Conservation (phyloP, 2,888 invertebrate species). For the Drosophila yooni region DNA sequence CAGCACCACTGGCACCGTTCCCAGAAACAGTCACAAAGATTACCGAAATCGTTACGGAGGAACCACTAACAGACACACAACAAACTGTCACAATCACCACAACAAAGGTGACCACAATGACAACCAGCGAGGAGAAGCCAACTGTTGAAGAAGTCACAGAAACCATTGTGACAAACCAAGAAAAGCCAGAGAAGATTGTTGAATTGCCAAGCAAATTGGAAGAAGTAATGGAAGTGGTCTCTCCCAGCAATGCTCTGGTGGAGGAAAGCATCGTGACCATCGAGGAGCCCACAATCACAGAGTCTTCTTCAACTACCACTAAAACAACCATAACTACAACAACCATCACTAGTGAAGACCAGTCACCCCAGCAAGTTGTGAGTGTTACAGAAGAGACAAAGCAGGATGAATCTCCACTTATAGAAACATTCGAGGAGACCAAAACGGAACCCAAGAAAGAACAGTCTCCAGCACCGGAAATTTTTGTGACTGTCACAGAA, state of each 20-base stretch:
- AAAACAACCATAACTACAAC: slow-evolving; percentile 1
- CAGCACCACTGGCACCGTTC: slow-evolving; percentile 66
- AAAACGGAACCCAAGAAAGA: slow-evolving; percentile 13
- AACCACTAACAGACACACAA: slow-evolving; percentile 48
- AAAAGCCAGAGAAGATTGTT: slow-evolving; percentile 9
- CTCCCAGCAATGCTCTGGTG: slow-evolving; percentile 4
- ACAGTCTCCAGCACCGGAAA: not conserved
- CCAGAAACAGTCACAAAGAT: slow-evolving; percentile 15
- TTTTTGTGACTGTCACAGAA: slow-evolving; percentile 6
- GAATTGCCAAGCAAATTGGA: slow-evolving; percentile 31
- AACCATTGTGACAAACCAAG: slow-evolving; percentile 23
- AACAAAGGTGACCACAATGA: slow-evolving; percentile 59
- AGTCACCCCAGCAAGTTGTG: slow-evolving; percentile 32
- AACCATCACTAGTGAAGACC: slow-evolving; percentile 39
- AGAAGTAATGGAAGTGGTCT: slow-evolving; percentile 9
- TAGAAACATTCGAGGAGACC: slow-evolving; percentile 14
- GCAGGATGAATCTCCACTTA: not conserved
- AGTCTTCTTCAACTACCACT: slow-evolving; percentile 13
- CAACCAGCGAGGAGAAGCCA: slow-evolving; percentile 37
- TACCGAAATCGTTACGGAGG: slow-evolving; percentile 43
- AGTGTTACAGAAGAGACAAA: slow-evolving; percentile 24
- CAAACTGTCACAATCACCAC: slow-evolving; percentile 53
- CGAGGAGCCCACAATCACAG: slow-evolving; percentile 57
- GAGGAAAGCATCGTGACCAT: slow-evolving; percentile 48
- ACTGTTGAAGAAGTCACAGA: slow-evolving; percentile 15